Evolutionary conservation across 2,113 vertebrate species (phyloP).

Genomic region (Delphinus delphis): DNA sequence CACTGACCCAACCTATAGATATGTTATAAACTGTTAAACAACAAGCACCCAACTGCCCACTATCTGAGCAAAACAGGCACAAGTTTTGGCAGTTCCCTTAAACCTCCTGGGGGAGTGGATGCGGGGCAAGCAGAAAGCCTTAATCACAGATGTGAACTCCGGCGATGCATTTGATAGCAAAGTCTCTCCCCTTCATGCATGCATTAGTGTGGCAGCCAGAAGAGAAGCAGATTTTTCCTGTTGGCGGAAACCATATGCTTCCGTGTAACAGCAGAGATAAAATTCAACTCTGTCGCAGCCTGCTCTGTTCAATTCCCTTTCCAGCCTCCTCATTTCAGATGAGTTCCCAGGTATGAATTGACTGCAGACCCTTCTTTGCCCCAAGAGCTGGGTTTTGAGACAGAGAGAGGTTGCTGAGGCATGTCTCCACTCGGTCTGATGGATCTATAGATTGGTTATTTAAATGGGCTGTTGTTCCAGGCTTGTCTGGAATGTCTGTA

Average conservation of each 20-base stretch:
- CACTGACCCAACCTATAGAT: background rate
- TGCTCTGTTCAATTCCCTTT: background rate
- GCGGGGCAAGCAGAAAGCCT: constrained; percentile 25
- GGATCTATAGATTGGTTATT: constrained; percentile 68
- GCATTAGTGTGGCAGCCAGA: constrained; percentile 47
- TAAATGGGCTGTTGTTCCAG: constrained; percentile 74
- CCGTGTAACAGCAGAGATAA: constrained; percentile 55
- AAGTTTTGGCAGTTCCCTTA: constrained; percentile 31
- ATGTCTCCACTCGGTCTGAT: constrained; percentile 72
- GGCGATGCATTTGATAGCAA: constrained; percentile 45
- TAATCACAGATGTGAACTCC: constrained; percentile 46
- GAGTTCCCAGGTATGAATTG: constrained; percentile 53
- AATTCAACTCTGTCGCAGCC: constrained; percentile 52
- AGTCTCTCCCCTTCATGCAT: constrained; percentile 56
- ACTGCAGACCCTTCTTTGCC: background rate
- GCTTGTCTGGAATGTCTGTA: constrained; percentile 64
- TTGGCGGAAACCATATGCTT: constrained; percentile 75
- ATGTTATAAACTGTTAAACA: background rate
- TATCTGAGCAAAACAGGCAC: constrained; percentile 31
- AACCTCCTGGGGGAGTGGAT: constrained; percentile 3
- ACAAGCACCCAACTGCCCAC: background rate
- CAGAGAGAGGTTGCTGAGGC: constrained; percentile 42
- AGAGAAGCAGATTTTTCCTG: constrained; percentile 73
- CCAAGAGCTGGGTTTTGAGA: background rate
- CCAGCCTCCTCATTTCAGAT: constrained; percentile 12